Base-by-base conservation (phyloP, 2,113 vertebrate species). In the Vulpes vulpes region DNA sequence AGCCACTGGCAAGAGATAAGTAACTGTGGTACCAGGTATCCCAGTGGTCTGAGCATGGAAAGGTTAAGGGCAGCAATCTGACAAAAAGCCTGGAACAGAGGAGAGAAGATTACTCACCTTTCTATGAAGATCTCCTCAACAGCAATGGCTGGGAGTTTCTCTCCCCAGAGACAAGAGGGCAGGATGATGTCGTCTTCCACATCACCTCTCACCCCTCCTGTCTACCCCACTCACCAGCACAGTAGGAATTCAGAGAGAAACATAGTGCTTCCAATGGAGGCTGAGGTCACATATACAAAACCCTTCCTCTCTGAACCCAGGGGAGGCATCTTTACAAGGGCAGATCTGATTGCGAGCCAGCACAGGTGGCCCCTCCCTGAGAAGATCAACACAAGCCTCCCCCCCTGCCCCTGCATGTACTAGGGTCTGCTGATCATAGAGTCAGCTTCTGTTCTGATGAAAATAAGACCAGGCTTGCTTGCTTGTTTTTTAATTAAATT, bases 281-380 rank as follows among this genome's bases (percentile, higher is more conserved):
- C 32, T 35, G 8, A 17, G 19, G 32, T 69, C 67, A 69, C 67
- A n/a, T 69, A 69, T 35, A 20, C 15, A 8, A 69, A 69, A n/a
- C 32, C 3, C 3, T 3, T 0, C 3, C 8, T 17, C 3, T 32
- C 32, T 19, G 32, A 7, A 20, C 67, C 9, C 16, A 17, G 16
- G 16, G 35, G n/a, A 16, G 32, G 19, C 17, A 69, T 10, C 67
- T 69, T 69, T 69, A 17, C 16, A 69, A 32, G 8, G 3, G 16
- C 32, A 69, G n/a, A n/a, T 35, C 67, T 69, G 67, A 65, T 32
- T 65, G 11, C 16, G 65, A 67, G 32, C 30, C 65, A 67, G 64
- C 64, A 69, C 17, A n/a, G 32, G 17, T 16, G 8, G 17, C 32
- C 17, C 17, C n/a, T 69, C 8, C 10, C n/a, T 69, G 32, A 69